Evolutionary conservation across 2,113 vertebrate species (phyloP).

Genomic region (Muntiacus reevesi): DNA sequence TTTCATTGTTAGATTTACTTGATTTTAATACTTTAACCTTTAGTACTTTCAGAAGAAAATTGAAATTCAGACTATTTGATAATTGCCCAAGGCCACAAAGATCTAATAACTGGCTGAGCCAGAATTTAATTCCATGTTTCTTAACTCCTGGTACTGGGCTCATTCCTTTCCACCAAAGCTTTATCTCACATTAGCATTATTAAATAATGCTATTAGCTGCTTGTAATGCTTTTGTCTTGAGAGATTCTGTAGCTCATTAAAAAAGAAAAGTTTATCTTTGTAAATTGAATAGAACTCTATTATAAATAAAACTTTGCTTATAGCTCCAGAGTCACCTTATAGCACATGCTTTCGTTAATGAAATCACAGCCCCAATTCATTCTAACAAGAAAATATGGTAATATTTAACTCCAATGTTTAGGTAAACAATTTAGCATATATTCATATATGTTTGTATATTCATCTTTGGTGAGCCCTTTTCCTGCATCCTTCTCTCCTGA

Average conservation of each 20-base stretch:
- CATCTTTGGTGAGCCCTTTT: neutral
- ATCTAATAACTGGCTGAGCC: neutral
- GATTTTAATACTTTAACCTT: constrained; percentile 26
- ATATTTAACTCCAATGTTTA: neutral
- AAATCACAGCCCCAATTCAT: neutral
- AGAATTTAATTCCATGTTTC: neutral
- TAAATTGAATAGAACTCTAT: neutral
- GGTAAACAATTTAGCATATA: neutral
- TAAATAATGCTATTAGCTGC: neutral
- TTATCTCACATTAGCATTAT: neutral
- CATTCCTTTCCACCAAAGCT: neutral
- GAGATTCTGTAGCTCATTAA: neutral
- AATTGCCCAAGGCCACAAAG: neutral
- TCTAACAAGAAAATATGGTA: neutral
- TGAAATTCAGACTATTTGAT: constrained; percentile 1
- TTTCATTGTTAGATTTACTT: constrained; percentile 17
- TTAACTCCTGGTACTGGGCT: neutral
- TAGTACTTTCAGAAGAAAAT: constrained; percentile 5
- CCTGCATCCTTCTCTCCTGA: neutral
- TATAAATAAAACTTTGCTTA: neutral
- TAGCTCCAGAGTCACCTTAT: neutral
- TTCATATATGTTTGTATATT: neutral
- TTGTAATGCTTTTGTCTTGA: neutral
- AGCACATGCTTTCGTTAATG: neutral
- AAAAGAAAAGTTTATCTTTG: neutral